Conservation (phyloP, 2,113 vertebrate genomes). For the Pseudorhombus dupliciocellatus region DNA sequence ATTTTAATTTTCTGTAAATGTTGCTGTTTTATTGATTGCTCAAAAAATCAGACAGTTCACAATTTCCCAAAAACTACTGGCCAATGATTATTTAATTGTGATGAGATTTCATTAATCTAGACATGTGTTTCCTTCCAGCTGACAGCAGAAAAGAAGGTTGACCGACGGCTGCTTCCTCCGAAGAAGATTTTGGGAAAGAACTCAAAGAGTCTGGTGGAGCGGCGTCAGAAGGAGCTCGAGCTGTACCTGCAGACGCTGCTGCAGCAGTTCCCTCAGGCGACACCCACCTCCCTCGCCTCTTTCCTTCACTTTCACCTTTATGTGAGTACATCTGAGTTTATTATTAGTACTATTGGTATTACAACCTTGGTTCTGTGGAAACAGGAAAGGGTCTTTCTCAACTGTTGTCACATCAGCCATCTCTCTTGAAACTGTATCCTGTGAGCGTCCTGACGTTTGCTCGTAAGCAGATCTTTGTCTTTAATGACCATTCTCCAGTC, state of each 20-base stretch:
- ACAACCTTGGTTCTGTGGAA: no score
- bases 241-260: conserved; percentile 93
- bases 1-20: background rate
- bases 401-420: no score
- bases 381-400: no score
- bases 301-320: conserved; percentile 95
- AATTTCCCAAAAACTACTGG: no score
- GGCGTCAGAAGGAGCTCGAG: conserved; percentile 93
- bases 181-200: conserved; percentile 99
- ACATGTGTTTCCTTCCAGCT: conserved; percentile 77
- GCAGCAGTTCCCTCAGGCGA: conserved; percentile 83
- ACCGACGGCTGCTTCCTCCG: conserved; percentile 91
- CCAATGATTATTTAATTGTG: no score
- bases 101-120: no score
- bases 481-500: background rate
- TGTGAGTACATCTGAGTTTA: conserved; percentile 82
- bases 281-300: conserved; percentile 86
- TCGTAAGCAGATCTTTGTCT: no score
- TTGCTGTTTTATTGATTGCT: no score
- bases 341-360: no score
- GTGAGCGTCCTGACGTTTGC: no score
- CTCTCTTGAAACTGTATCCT: no score
- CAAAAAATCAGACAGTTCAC: no score
- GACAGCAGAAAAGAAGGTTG: conserved; percentile 89
- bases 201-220: conserved; percentile 93